Conservation (phyloP, 2,888 invertebrate genomes). For the Melipona beecheii region DNA sequence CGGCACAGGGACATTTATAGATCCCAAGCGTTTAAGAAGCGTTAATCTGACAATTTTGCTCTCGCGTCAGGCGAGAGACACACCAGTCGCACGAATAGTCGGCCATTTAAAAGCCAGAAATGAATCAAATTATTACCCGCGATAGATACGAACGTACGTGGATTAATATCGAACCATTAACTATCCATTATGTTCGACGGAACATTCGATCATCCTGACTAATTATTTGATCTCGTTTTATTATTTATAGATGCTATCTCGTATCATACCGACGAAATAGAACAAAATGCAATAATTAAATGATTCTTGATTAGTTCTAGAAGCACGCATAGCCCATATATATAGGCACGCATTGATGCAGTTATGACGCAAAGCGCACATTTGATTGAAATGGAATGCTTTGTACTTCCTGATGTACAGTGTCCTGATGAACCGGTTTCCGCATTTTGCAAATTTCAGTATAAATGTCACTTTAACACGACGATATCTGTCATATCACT, state of each 20-base stretch:
- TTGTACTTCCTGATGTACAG: too few species aligned
- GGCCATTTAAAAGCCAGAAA: background rate
- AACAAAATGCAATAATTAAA: background rate
- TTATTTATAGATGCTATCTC: background rate
- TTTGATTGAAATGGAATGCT: background rate
- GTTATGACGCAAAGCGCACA: background rate
- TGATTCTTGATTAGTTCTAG: background rate
- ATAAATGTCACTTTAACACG: background rate
- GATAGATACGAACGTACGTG: background rate
- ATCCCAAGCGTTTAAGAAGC: conserved; percentile 29
- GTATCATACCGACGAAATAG: background rate
- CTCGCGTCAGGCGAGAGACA: background rate
- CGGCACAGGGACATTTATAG: conserved; percentile 48
- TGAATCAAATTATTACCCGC: background rate
- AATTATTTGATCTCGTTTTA: background rate
- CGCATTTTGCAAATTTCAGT: background rate
- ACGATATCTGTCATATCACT: background rate
- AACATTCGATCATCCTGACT: conserved; percentile 10
- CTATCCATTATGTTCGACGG: background rate
- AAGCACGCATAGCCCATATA: too few species aligned
- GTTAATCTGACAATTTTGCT: conserved; percentile 28
- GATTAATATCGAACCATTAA: background rate
- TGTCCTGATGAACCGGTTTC: background rate
- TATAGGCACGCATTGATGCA: too few species aligned
- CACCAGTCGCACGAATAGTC: background rate